phyloP scores from a whole-genome alignment of 2,113 vertebrate genomes.

The Madoqua kirkii region DNA sequence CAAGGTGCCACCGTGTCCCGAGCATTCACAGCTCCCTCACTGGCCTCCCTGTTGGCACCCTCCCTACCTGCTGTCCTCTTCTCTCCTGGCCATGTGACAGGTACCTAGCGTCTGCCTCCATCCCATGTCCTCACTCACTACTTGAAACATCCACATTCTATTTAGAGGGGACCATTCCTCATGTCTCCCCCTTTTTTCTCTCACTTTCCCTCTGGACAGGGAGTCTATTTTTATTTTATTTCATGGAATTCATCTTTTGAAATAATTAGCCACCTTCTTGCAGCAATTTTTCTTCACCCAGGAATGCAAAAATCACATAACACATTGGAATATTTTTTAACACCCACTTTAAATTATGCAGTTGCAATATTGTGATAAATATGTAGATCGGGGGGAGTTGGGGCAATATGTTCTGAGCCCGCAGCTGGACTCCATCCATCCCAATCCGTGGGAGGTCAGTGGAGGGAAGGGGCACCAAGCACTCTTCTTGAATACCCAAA shows the following conservation, averaged over 20 bases:
- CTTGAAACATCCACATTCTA: neutral
- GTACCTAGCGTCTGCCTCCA: fast-evolving
- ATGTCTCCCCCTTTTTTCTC: neutral
- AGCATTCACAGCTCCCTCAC: neutral
- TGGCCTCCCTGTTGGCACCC: neutral
- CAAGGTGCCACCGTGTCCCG: fast-evolving
- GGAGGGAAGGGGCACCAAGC: neutral
- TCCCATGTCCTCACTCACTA: neutral
- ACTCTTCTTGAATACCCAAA: neutral
- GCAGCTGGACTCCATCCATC: neutral
- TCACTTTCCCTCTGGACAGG: slow-evolving; percentile 53
- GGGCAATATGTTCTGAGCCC: slow-evolving; percentile 68
- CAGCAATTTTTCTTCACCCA: slow-evolving; percentile 79
- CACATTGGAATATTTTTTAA: slow-evolving; percentile 81
- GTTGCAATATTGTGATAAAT: slow-evolving; percentile 81
- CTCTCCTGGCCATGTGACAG: neutral
- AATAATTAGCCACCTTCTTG: slow-evolving; percentile 82
- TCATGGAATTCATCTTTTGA: slow-evolving; percentile 74
- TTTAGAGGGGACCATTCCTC: neutral
- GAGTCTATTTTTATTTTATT: slow-evolving; percentile 73
- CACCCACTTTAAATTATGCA: slow-evolving; percentile 81
- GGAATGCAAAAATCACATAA: slow-evolving; percentile 80
- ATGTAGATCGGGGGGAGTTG: slow-evolving; percentile 73
- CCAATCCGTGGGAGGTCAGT: neutral
- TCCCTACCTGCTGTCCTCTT: neutral